Evolutionary conservation across 2,888 invertebrate genomes (phyloP), one percentile per base, ranked within the genome.

Genomic region (Falcaria lacertinaria): DNA sequence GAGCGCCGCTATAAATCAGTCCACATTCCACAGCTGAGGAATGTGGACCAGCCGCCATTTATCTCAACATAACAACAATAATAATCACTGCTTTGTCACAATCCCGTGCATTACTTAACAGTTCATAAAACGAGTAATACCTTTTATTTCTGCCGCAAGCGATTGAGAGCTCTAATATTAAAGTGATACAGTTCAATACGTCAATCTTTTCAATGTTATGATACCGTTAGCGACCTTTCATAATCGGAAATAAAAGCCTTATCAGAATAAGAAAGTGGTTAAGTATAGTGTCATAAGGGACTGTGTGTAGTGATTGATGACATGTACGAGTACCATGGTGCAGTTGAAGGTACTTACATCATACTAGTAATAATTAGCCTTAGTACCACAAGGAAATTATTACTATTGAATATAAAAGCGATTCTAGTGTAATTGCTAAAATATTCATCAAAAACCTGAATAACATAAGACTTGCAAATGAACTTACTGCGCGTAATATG

Each of bases 1-100:
- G 15, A 34, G 25, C 13, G 16, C 36, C 33, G 45, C 40, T 16
- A 52, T 52, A 55, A 57, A 54, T 60, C 55, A 45, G 37, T 41
- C 42, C 39, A 45, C 60, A 64, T 60, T 61, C 57, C 54, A 33
- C 16, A 25, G 37, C 15, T 19, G 6, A 25, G 53, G 47, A 47
- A 49, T 49, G 47, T 32, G 15, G 42, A 42, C 43, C 34, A 37
- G 39, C 45, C 17, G 34, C 36, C 34, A 25, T 39, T n/a, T n/a
- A n/a, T n/a, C n/a, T n/a, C n/a, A 17, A 43, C 47, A 43, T 44
- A 45, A 22, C 37, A 15, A 34, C 38, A 45, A 48, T 52, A 47
- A 48, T 45, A 37, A 37, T 37, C 14, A 37, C 25, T 37, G 7
- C 14, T 36, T 25, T 37, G 37, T 37, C 37, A 37, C 37, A 37